Evolutionary conservation across 2,113 vertebrate species (phyloP).

Genomic region (Pogonocichla stellata): DNA sequence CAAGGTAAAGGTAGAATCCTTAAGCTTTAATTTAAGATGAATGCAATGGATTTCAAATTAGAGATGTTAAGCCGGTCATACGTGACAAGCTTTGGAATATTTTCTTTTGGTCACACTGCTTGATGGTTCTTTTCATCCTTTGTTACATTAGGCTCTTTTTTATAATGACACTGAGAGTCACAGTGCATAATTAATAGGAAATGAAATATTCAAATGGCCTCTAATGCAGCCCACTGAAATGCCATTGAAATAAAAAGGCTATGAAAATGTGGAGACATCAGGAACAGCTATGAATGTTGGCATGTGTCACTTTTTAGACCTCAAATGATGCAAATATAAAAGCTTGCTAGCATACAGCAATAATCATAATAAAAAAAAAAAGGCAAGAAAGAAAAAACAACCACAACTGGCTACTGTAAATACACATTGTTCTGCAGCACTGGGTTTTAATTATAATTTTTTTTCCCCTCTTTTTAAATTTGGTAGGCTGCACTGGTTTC

Average conservation of each 20-base stretch:
- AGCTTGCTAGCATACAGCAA: conserved; percentile 83
- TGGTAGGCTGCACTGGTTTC: conserved; percentile 57
- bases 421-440: conserved; percentile 69
- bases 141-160: conserved; percentile 98
- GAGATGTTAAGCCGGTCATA: conserved; percentile 89
- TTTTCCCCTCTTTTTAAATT: not conserved
- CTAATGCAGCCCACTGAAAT: conserved; percentile 98
- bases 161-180: conserved; percentile 99
- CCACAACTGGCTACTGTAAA: conserved; percentile 74
- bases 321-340: conserved; percentile 87
- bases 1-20: conserved; percentile 91
- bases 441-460: conserved; percentile 72
- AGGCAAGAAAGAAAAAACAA: conserved; percentile 24
- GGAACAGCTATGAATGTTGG: conserved; percentile 85
- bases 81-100: conserved; percentile 97
- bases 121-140: conserved; percentile 98
- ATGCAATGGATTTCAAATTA: conserved; percentile 92
- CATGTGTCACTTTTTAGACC: conserved; percentile 94
- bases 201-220: conserved; percentile 99
- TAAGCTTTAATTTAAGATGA: conserved; percentile 94
- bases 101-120: conserved; percentile 88
- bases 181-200: conserved; percentile 99
- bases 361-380: conserved; percentile 61
- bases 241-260: conserved; percentile 91
- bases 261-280: conserved; percentile 85